Conservation (phyloP, 2,888 invertebrate species). For the Platerodrilus igneus region DNA sequence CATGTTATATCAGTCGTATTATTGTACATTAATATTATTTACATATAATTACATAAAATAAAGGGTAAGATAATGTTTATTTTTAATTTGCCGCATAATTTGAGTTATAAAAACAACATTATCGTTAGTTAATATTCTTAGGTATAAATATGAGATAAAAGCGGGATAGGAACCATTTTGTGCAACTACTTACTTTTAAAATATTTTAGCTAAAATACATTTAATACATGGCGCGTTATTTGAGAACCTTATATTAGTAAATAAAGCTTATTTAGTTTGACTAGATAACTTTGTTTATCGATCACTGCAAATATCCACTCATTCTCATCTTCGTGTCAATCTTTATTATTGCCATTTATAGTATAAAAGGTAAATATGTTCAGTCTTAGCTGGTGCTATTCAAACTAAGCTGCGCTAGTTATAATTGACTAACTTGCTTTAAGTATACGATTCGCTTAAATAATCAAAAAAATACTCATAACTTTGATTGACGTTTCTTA, state of each 20-base stretch:
- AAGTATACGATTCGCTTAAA: slow-evolving; percentile 63
- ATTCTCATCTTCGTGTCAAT: slow-evolving; percentile 17
- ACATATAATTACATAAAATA: slow-evolving; percentile 28
- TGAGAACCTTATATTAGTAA: slow-evolving; percentile 12
- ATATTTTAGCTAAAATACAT: no score
- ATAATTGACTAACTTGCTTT: slow-evolving; percentile 32
- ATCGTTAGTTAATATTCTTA: slow-evolving; percentile 12
- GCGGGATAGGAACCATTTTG: slow-evolving; percentile 25
- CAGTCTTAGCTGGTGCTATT: slow-evolving; percentile 18
- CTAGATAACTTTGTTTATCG: slow-evolving; percentile 30
- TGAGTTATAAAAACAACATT: slow-evolving; percentile 8
- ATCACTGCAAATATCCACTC: slow-evolving; percentile 45
- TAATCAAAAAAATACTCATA: slow-evolving; percentile 61
- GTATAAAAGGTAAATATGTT: slow-evolving; percentile 11
- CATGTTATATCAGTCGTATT: slow-evolving; percentile 30
- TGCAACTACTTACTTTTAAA: slow-evolving; percentile 22
- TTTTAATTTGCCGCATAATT: no score
- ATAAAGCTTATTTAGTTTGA: slow-evolving; percentile 24
- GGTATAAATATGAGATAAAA: slow-evolving; percentile 16
- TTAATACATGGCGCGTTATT: background rate
- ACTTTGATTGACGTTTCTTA: slow-evolving; percentile 51
- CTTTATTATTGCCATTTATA: slow-evolving; percentile 11
- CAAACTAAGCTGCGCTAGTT: no score
- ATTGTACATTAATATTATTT: slow-evolving; percentile 27
- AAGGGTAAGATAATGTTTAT: no score